Base-by-base conservation (phyloP, 64 coral and sea anemone species). In the Montipora sp. region DNA sequence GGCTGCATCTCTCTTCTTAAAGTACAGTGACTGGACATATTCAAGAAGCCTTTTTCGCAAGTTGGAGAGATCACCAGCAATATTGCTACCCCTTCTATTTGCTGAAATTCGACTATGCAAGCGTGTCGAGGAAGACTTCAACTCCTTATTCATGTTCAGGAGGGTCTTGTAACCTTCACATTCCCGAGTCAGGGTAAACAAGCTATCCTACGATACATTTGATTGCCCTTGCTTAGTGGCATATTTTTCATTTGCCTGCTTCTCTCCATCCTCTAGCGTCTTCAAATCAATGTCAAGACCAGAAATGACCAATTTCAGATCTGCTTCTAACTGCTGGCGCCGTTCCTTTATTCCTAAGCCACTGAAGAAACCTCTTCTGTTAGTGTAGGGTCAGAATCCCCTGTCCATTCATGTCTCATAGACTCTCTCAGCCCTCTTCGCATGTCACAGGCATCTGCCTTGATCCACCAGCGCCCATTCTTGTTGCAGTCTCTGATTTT, bases 211-310 rank as follows among this genome's bases (percentile, higher is more conserved):
- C 1, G 59, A 63, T 11, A 16, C 59, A 63, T 63, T 63, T 63
- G 59, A 63, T 16, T 63, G 59, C 8, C 59, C 1, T 63, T 63
- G 59, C 1, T 63, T 63, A 3, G 59, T 16, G 8, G 59, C 2
- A 63, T 63, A 63, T 16, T 63, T 63, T 8, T 63, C 59, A 11
- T 63, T 63, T 63, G 59, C 2, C 8, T 8, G 9, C 16, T 63
- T 63, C 59, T 63, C 59, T 63, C 59, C 59, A 63, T 16, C 59
- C 8, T 11, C 59, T 16, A 63, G 59, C 8, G 16, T 11, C 59
- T 16, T 63, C 45, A 88, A 46, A 69, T 88, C 86, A 46, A 75
- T 88, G 68, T 88, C 86, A 18, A 88, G 19, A 47, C 59, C 59
- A 63, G 59, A 63, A 63, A 63, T 63, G 9, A 63, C 59, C 8